Evolutionary conservation across 2,888 invertebrate species (phyloP).

Genomic region (Xestoiulus laeticollis): DNA sequence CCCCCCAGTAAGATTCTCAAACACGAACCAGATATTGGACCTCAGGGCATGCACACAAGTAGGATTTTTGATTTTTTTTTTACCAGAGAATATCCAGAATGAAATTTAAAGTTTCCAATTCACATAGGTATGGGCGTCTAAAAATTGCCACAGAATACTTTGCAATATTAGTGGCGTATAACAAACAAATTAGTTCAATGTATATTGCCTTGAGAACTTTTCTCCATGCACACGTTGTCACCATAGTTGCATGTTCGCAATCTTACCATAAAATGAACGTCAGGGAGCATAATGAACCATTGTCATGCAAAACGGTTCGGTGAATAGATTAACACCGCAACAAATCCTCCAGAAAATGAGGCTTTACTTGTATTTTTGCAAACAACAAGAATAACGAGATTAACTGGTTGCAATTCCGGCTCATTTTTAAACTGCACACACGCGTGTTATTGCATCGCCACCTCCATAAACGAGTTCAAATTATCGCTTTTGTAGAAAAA

Average conservation of each 20-base stretch:
- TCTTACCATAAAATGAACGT: background rate
- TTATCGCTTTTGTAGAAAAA: background rate
- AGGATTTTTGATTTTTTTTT: background rate
- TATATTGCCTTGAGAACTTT: background rate
- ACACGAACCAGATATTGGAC: background rate
- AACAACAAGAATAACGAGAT: constrained; percentile 12
- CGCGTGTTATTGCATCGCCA: constrained; percentile 26
- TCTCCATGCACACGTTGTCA: background rate
- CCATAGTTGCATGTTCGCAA: background rate
- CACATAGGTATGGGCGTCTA: background rate
- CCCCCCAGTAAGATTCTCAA: background rate
- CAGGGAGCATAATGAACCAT: constrained; percentile 1
- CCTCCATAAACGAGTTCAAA: constrained; percentile 17
- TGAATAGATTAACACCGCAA: constrained; percentile 26
- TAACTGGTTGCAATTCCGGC: background rate
- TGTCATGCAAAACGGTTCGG: constrained; percentile 20
- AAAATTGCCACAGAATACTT: background rate
- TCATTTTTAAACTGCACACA: constrained; percentile 7
- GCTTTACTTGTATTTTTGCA: constrained; percentile 1
- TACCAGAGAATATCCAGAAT: background rate
- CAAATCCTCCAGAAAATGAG: constrained; percentile 26
- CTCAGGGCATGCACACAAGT: background rate
- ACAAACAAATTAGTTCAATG: background rate
- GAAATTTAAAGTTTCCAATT: background rate
- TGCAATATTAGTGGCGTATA: background rate